These are phyloP conservation scores for Cololabis saira DNA, from an alignment of 2,113 vertebrate genomes.

Conservation along the genomic window DNA sequence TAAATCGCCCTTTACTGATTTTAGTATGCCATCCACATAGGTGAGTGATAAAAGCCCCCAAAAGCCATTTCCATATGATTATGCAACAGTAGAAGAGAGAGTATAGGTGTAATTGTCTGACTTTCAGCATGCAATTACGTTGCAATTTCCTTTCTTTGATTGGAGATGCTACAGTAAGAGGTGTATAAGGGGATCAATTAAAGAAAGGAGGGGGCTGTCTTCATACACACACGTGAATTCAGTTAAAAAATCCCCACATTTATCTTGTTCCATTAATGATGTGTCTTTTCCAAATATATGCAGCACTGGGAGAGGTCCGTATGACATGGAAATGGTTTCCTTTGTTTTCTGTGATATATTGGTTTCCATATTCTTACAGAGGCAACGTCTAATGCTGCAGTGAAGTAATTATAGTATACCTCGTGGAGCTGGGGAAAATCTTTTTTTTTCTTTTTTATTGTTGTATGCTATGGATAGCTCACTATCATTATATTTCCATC, in stretches of 20 bases:
- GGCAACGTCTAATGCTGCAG: conserved; percentile 26
- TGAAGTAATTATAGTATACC: conserved; percentile 63
- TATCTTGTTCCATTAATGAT: conserved; percentile 26
- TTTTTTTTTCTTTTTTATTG: conserved; percentile 8
- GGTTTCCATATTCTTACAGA: conserved; percentile 27
- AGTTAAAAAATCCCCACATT: conserved; percentile 25
- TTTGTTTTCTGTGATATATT: conserved; percentile 38
- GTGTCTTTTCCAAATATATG: conserved; percentile 27
- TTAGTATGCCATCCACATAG: conserved; percentile 69
- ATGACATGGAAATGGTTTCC: conserved; percentile 21
- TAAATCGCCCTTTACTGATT: conserved; percentile 66
- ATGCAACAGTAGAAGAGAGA: conserved; percentile 71
- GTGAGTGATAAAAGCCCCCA: conserved; percentile 69
- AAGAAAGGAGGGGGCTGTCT: conserved; percentile 37
- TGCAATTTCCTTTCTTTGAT: conserved; percentile 75
- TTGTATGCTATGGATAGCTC: conserved; percentile 38
- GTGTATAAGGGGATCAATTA: conserved; percentile 65
- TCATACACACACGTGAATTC: conserved; percentile 23
- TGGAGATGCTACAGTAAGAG: conserved; percentile 57
- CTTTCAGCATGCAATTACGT: conserved; percentile 79
- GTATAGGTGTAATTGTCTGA: conserved; percentile 73
- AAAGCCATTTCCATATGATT: conserved; percentile 79
- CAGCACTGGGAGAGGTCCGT: conserved; percentile 13
- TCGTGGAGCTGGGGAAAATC: conserved; percentile 33
- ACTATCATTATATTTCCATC: conserved; percentile 54